Conservation (phyloP, 2,888 invertebrate species). For the Eristalis intricaria region DNA sequence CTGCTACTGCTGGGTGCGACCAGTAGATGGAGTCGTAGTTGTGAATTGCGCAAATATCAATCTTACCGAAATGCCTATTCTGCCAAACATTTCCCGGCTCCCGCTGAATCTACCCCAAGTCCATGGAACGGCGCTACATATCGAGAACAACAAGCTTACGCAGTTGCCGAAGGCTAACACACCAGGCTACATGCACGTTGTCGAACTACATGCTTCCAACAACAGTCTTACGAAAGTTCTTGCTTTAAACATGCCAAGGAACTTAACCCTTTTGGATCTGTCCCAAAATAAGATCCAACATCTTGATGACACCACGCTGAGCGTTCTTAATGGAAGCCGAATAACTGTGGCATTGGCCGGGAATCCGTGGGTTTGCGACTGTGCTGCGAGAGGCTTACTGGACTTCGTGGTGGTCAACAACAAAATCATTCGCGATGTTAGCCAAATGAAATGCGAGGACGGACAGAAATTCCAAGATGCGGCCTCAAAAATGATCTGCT, state of each 20-base stretch:
- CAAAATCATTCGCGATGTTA: slow-evolving; percentile 76
- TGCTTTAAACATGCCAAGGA: slow-evolving; percentile 80
- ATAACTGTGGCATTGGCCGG: slow-evolving; percentile 83
- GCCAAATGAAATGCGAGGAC: slow-evolving; percentile 76
- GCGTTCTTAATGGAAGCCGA: slow-evolving; percentile 80
- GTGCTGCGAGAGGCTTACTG: slow-evolving; percentile 84
- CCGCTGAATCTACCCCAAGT: no score
- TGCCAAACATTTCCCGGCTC: slow-evolving; percentile 74
- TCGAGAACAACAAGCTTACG: slow-evolving; percentile 81
- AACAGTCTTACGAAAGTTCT: slow-evolving; percentile 82
- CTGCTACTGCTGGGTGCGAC: slow-evolving; percentile 83
- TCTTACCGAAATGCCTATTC: slow-evolving; percentile 81
- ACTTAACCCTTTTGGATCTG: slow-evolving; percentile 83
- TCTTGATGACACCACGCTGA: slow-evolving; percentile 81
- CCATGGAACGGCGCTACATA: slow-evolving; percentile 81
- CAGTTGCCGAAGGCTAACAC: slow-evolving; percentile 78
- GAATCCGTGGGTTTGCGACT: slow-evolving; percentile 89
- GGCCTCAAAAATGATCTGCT: slow-evolving; percentile 81
- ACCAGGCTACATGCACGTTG: slow-evolving; percentile 64
- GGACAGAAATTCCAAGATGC: slow-evolving; percentile 74
- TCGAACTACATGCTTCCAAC: slow-evolving; percentile 81
- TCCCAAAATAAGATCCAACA: slow-evolving; percentile 83
- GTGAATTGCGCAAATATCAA: slow-evolving; percentile 83
- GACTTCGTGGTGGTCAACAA: slow-evolving; percentile 82
- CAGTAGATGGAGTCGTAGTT: slow-evolving; percentile 81